These are phyloP conservation scores for Ctena decussata DNA, from an alignment of 2,888 invertebrate species.

Conservation along the genomic window DNA sequence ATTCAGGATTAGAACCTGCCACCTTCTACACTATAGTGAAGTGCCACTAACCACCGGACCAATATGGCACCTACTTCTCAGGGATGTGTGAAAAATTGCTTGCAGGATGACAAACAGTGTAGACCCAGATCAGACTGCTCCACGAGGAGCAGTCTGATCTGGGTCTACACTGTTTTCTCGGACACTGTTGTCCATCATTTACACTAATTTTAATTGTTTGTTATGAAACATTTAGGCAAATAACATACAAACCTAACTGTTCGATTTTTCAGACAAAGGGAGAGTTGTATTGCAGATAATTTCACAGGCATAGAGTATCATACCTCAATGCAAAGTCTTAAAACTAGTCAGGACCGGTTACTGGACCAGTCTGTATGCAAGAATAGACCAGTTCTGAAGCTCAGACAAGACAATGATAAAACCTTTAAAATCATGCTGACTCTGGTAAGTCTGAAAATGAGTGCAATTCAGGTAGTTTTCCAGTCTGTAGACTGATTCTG, in stretches of 20 bases:
- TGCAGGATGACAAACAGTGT: not conserved
- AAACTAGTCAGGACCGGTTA: constrained; percentile 23
- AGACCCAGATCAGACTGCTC: not conserved
- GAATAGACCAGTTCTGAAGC: constrained; percentile 72
- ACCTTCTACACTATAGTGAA: no score
- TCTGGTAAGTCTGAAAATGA: constrained; percentile 77
- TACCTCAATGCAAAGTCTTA: constrained; percentile 74
- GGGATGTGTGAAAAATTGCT: no score
- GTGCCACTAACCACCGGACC: no score
- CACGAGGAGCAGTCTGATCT: not conserved
- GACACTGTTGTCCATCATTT: no score
- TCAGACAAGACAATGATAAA: constrained; percentile 82
- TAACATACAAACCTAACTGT: no score
- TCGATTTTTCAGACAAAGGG: constrained; percentile 53
- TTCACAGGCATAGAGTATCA: constrained; percentile 73
- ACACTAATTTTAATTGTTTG: no score
- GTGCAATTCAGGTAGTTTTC: no score
- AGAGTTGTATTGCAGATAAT: constrained; percentile 59
- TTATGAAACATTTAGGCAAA: no score
- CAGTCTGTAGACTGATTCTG: no score
- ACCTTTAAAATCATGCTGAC: constrained; percentile 84
- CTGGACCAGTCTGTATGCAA: constrained; percentile 57
- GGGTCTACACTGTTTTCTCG: not conserved
- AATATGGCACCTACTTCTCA: no score
- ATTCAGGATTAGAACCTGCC: no score